A percentile compares a stretch with the other conserved stretches of the same genome.
Conservation (phyloP, 2,797 vertebrate genomes). For the Malurus splendens region DNA sequence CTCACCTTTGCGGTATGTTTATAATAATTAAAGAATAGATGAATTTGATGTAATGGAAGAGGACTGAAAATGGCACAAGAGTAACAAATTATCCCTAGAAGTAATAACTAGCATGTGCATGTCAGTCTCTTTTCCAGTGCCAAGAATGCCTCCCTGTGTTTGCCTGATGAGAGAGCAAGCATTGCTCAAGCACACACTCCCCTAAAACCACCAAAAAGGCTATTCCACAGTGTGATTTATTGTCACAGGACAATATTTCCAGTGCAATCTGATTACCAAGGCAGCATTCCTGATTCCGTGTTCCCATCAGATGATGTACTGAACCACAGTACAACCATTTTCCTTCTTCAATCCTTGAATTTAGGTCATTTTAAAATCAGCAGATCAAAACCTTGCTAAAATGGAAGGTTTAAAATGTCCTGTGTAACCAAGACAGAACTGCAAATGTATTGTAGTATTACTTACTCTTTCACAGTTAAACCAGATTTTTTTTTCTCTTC, state of each 20-base stretch:
- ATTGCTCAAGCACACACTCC: background rate
- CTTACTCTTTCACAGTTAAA: constrained; percentile 38
- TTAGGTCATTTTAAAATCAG: background rate
- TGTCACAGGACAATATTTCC: constrained; percentile 28
- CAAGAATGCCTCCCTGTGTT: background rate
- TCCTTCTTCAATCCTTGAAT: background rate
- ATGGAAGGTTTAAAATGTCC: background rate
- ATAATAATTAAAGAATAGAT: background rate
- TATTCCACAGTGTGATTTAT: constrained; percentile 4
- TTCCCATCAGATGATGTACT: background rate
- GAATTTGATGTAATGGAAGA: background rate
- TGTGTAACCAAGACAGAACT: constrained; percentile 27
- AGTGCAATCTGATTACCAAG: constrained; percentile 29
- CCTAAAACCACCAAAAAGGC: background rate
- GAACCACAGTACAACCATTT: background rate
- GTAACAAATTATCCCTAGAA: background rate
- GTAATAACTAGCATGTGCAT: background rate
- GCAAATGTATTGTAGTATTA: background rate
- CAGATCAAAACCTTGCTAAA: constrained; percentile 19
- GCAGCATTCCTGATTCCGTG: background rate
- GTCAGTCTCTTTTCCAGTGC: background rate
- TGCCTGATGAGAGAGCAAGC: background rate
- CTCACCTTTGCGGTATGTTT: background rate
- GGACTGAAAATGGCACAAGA: background rate
- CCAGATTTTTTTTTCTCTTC: background rate